phyloP scores from a whole-genome alignment of 1,140 invertebrate genomes.

The Philopotamus ludificatus region DNA sequence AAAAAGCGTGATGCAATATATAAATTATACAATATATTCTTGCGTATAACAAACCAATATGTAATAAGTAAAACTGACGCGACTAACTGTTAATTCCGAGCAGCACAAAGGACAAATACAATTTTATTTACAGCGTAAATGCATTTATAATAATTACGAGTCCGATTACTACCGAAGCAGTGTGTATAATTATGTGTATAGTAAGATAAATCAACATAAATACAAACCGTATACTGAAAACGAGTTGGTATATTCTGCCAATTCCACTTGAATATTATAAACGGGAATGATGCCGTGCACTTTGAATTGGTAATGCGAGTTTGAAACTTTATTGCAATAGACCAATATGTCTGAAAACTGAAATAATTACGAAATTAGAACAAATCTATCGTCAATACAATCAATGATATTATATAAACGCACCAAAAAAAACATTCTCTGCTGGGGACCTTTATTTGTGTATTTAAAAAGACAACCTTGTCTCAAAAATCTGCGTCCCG shows the following conservation, averaged over 20 bases:
- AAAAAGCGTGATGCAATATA: not conserved
- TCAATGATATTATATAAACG: too few relatives aligned
- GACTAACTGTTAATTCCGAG: too few relatives aligned
- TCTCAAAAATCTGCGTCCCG: constrained; percentile 79
- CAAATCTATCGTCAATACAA: constrained; percentile 11
- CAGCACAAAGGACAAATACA: too few relatives aligned
- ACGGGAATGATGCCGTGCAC: constrained; percentile 84
- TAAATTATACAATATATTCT: not conserved
- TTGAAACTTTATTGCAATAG: constrained; percentile 71
- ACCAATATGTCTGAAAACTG: constrained; percentile 86
- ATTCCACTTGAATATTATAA: constrained; percentile 77
- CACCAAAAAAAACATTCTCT: constrained; percentile 95
- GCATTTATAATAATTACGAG: too few relatives aligned
- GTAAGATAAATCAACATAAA: too few relatives aligned
- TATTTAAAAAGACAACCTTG: constrained; percentile 93
- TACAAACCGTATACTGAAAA: constrained; percentile 80
- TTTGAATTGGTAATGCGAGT: constrained; percentile 69
- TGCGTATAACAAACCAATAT: too few relatives aligned
- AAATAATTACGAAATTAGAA: constrained; percentile 44
- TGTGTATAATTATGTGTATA: too few relatives aligned
- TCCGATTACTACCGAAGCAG: too few relatives aligned
- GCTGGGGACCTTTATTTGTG: constrained; percentile 90
- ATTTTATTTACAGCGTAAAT: too few relatives aligned
- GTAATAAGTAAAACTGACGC: too few relatives aligned
- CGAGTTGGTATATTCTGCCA: constrained; percentile 72